Base-by-base conservation (phyloP, 53 echinoderm and acorn worm genomes). In the Holothuria leucospilota region DNA sequence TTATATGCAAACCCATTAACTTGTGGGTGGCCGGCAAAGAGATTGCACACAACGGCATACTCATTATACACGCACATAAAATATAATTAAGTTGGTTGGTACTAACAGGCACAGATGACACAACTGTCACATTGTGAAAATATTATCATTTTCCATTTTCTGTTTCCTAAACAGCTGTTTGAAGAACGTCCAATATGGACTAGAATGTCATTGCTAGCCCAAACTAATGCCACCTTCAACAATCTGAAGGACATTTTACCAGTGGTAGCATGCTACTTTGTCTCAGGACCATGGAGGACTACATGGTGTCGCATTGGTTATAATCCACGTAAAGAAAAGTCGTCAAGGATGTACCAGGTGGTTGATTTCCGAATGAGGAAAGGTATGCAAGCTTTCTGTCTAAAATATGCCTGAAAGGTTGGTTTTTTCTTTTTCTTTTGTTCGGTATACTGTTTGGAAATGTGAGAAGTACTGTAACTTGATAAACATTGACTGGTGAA, bases 201-300 rank as follows among this genome's bases (percentile, higher is more conserved):
- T 12, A 88, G 88, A n/a, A 93, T 81, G 78, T 91, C 98, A 13
- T 38, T 97, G 52, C 82, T 70, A 63, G 77, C 90, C 53, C 85
- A 89, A 87, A 84, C 85, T 20, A 82, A 84, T 27, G 42, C 93
- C 13, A 72, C 85, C 8, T 20, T 77, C 16, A 28, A 78, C 8
- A 82, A 84, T 25, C 64, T 97, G 62, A 95, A 91, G 71, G 77
- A 88, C 6, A 73, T 95, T 39, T 87, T 97, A 9, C 94, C 94
- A 9, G 70, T 83, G 29, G 61, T 95, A 2, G 92, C 92, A 10
- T 97, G 84, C 77, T 97, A 97, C 88, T 95, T 86, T 77, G 41
- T 86, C 34, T 89, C 91, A 4, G 97, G 97, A 18, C 97, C 97
- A 6, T 97, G 97, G 97, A 91, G 97, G 73, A 89, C 93, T 15